These are phyloP conservation scores for Epinephelus fuscoguttatus DNA, from an alignment of 2,113 vertebrate species.

Conservation along the genomic window DNA sequence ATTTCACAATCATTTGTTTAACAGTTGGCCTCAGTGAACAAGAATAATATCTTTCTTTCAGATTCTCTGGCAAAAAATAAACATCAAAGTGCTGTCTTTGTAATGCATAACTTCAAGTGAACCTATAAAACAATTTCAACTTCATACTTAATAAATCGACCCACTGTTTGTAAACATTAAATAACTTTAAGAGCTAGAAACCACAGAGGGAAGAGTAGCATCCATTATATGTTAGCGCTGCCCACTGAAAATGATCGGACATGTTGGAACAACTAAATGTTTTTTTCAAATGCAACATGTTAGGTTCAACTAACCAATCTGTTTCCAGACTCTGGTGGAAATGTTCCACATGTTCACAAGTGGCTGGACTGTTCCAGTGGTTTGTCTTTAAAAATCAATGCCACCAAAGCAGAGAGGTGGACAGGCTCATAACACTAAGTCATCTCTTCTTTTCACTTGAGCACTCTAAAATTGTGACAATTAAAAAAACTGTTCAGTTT, in stretches of 20 bases:
- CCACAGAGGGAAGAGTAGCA: not conserved
- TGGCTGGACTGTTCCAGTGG: not conserved
- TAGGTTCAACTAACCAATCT: not conserved
- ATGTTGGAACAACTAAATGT: not conserved
- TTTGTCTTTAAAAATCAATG: slow-evolving; percentile 2
- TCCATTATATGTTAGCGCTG: not conserved
- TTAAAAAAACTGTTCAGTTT: slow-evolving; percentile 21
- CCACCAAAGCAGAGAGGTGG: not conserved
- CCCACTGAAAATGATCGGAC: not conserved
- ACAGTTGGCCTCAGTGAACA: not conserved
- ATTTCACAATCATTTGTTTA: not conserved
- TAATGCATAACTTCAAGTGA: not conserved
- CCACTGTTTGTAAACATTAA: slow-evolving; percentile 6
- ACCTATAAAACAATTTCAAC: not conserved
- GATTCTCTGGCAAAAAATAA: not conserved
- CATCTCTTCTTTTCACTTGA: not conserved
- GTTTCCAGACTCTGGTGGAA: slow-evolving; percentile 6
- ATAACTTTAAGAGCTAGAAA: not conserved
- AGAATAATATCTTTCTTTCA: not conserved
- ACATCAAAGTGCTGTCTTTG: not conserved
- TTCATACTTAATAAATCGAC: not conserved
- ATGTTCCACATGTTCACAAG: not conserved
- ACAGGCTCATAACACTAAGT: not conserved
- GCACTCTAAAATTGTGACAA: slow-evolving; percentile 5
- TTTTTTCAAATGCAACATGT: slow-evolving; percentile 11